Base-by-base conservation (phyloP, 1,140 invertebrate genomes). In the Tetraneura akinire region DNA sequence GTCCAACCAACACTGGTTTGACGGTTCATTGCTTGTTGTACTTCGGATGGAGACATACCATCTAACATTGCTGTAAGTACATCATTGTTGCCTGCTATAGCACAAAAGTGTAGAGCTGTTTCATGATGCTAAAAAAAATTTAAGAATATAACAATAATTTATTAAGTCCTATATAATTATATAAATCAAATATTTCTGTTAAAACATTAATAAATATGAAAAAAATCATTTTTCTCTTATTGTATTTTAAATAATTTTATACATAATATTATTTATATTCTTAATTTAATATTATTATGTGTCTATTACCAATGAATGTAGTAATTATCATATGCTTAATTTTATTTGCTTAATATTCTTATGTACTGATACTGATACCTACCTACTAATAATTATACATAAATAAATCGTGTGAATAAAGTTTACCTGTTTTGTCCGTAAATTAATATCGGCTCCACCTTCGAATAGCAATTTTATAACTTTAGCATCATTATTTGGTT, bases 81-180 rank as follows among this genome's bases (percentile, higher is more conserved):
- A 82, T 97, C 95, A 85, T 97, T 96, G 86, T 99, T 99, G 8
- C 98, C 98, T 6, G 94, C 94, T 23, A 95, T 88, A 8, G 96
- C 96, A 84, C 95, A 96, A 83, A 96, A 94, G 86, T 99, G 98
- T 83, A 99, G 94, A 0, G 95, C 92, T 0, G 97, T 97, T 88
- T 99, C 97, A 82, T 92, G 89, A 0, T 91, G 92, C 87, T 95
- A 90, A 45, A 81, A 81, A n/a, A 26, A 49, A 45, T 29, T 51
- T 32, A 62, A 71, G 4, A 3, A 55, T 47, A 47, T 47, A 47
- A 47, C 11, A 10, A 1, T 14, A 47, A 37, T 37, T 37, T 37
- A 37, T 37, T 37, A 37, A 4, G 3, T 37, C 32, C 8, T 37
- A 37, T 37, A 37, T 8, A 37, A 37, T 3, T 37, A 37, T 37